Evolutionary conservation across 2,888 invertebrate genomes (phyloP), one percentile per base, ranked within the genome.

Genomic region (Nemotelus nigrinus): DNA sequence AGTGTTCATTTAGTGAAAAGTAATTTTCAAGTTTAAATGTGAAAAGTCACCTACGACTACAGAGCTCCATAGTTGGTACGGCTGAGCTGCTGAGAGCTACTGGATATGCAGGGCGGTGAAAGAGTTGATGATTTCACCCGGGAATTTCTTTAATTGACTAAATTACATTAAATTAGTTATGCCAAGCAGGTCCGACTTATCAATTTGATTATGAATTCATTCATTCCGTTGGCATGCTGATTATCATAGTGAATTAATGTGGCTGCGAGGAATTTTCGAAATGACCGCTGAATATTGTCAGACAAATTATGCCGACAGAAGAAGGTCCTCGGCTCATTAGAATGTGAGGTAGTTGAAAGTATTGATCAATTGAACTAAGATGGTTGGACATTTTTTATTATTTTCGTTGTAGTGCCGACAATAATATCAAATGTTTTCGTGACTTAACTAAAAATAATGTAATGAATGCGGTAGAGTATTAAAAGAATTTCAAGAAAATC

Each of bases 131-230:
- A 68, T n/a, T 53, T 53, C 68, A 41, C 43, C 41, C 39, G 68
- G 43, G 53, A 68, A 53, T 68, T 68, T 68, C 53, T 68, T 68
- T 68, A 68, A 68, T 68, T 68, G 68, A 53, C 50, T 68, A 68
- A 68, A 68, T 68, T 68, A 68, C 68, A 53, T 53, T 68, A 68
- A 68, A 68, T 68, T 68, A 68, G 41, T 5, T 68, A 68, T 68
- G 68, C 68, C 41, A 43, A 53, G 41, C 68, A 53, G 50, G 68
- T 50, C 50, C 43, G 7, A 43, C 39, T 41, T 68, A 68, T 68
- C 68, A 50, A 68, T 53, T 68, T 68, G 39, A 68, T 68, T n/a
- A 65, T 65, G 65, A 44, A 65, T 65, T 65, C 65, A 65, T 65
- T 65, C 65, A 65, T 65, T 45, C n/a, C 45, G 44, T 44, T 65